Evolutionary conservation across 1,140 invertebrate genomes (phyloP).

Genomic region (Drosophila navojoa): DNA sequence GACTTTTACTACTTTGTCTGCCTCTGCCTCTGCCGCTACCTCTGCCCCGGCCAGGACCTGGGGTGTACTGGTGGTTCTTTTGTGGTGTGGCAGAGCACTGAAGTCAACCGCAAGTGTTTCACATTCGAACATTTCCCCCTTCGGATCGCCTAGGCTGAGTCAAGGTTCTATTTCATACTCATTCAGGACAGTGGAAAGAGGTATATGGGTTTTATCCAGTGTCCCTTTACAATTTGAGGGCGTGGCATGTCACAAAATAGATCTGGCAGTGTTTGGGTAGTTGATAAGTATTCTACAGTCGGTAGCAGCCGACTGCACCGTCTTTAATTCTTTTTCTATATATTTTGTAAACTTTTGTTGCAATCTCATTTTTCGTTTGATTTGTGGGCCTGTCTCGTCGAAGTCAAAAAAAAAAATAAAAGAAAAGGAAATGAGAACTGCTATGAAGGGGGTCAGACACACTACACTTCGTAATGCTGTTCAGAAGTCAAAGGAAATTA

Average conservation of each 20-base stretch:
- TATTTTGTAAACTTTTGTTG: conserved; percentile 72
- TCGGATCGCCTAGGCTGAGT: conserved; percentile 12
- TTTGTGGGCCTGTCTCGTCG: conserved; percentile 56
- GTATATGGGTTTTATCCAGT: too few species aligned
- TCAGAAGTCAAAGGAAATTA: too few species aligned
- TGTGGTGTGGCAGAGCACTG: conserved; percentile 12
- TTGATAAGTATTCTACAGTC: too few species aligned
- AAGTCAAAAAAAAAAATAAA: neutral
- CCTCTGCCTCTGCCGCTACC: too few species aligned
- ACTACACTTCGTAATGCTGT: too few species aligned
- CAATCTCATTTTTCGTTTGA: conserved; percentile 55
- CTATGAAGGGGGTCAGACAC: neutral
- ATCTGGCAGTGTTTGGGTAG: too few species aligned
- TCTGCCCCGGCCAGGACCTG: conserved; percentile 3
- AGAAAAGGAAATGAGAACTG: neutral
- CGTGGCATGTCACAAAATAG: too few species aligned
- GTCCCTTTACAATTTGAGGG: too few species aligned
- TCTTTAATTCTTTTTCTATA: conserved; percentile 16
- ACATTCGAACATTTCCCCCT: neutral
- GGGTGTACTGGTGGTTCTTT: conserved; percentile 12
- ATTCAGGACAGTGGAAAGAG: too few species aligned
- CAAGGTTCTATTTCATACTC: conserved; percentile 12
- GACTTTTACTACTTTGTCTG: neutral
- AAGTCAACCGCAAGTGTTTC: conserved; percentile 29
- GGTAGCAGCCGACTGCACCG: too few species aligned